Evolutionary conservation across 2,888 invertebrate genomes (phyloP), one percentile per base, ranked within the genome.

Genomic region (Anorthoa munda): DNA sequence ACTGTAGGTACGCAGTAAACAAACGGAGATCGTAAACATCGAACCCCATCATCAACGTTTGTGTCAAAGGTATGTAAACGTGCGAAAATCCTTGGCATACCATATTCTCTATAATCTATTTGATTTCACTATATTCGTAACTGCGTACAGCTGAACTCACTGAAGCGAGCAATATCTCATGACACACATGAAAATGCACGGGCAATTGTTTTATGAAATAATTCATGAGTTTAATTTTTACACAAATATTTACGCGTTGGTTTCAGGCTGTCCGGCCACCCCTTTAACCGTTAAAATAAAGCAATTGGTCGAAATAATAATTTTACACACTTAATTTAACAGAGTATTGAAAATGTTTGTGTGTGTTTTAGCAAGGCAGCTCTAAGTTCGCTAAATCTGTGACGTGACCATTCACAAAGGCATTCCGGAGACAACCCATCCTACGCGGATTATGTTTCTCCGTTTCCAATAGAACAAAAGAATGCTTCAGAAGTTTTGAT

Each of bases 401-500:
- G 73, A 76, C 61, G 61, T 77, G 56, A 58, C 67, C 53, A 74
- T 63, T 75, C 74, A 75, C 82, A 85, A 88, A 88, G 84, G 66
- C 76, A 83, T 85, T 83, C 84, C 81, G 58, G 72, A 81, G 74
- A 79, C 77, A 81, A 75, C 78, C 82, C 75, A 82, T 85, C 82
- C 84, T 69, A 78, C 74, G 70, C 78, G 84, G 83, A 89, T 89
- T 86, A 89, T 87, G 84, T 87, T 89, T 85, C 89, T 81, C 81
- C 79, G 80, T 88, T 86, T 87, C 84, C 66, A 87, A 89, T 86
- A 84, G 85, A 87, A 90, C 89, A 87, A 89, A 89, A 87, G 85
- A 86, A 88, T 83, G 75, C 75, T 79, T 82, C 72, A 73, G 74
- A 82, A 77, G 77, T 82, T 83, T 76, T 71, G 79, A 77, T 76